Base-by-base conservation (phyloP, 2,113 vertebrate genomes). In the Gobiocypris rarus region DNA sequence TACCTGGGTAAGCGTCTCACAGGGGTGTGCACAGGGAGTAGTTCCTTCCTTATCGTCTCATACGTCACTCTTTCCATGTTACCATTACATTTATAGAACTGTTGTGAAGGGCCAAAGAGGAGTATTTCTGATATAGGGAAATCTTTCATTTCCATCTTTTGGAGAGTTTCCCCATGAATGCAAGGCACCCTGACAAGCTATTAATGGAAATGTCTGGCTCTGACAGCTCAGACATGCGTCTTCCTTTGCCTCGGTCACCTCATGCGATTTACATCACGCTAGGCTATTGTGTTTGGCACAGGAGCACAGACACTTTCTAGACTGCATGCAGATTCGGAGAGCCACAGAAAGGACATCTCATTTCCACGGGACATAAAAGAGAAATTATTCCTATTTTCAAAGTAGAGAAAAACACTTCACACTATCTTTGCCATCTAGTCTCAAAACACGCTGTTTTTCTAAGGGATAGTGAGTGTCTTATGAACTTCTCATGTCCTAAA, bases 241-340 rank as follows among this genome's bases (percentile, higher is more conserved):
- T 83, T 87, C 87, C 81, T 76, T 84, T 86, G 28, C 43, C 28
- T 78, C 74, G 79, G 84, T 89, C 82, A 82, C 89, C 73, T 45
- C 65, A 58, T 38, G 52, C 41, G 56, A 88, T 88, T 88, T 85
- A 86, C 85, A 82, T 88, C 81, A 58, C 56, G 22, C 79, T 17
- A 22, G 50, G 71, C 71, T 90, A 85, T 88, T 87, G 82, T 77
- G 58, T 65, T 88, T 87, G 89, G 84, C 87, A 77, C 38, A 24
- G 4, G 43, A 84, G 78, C 31, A 80, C 65, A 74, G 85, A 75
- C 17, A 59, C 71, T 81, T 73, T 74, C 45, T 52, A 82, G 84
- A 83, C 70, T 59, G 58, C 79, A 38, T 45, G 19, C 74, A 81
- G 85, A 84, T 70, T 58, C 69, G 48, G 34, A 67, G 75, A 82